phyloP scores from a whole-genome alignment of 2,888 invertebrate species.

The Zelleria hepariella region DNA sequence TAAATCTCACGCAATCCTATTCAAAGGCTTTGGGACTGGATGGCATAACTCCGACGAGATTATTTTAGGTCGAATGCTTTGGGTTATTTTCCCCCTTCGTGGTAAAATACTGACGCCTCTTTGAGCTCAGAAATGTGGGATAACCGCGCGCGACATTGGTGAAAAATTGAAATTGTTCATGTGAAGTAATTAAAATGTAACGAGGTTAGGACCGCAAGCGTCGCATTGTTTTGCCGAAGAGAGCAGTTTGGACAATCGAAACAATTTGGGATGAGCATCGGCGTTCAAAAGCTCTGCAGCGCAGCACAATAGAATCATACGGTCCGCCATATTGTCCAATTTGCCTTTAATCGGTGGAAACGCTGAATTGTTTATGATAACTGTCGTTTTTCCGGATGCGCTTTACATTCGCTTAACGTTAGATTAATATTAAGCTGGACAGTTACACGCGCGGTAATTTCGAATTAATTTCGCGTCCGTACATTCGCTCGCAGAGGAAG shows the following conservation, averaged over 20 bases:
- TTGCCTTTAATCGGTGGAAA: not conserved
- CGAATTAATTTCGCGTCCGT: not conserved
- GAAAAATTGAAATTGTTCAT: not conserved
- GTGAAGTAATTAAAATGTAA: not conserved
- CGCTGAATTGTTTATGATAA: not conserved
- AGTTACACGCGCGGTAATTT: not conserved
- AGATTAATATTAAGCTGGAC: not conserved
- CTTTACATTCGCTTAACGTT: not conserved
- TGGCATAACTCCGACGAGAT: not conserved
- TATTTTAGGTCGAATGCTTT: not conserved
- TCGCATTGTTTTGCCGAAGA: not conserved
- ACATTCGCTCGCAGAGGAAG: not conserved
- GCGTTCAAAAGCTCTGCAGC: not conserved
- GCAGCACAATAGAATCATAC: not conserved
- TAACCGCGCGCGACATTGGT: not conserved
- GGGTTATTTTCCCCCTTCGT: not conserved
- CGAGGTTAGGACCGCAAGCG: not conserved
- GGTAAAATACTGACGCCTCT: not conserved
- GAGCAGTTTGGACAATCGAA: not conserved
- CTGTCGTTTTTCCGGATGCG: not conserved
- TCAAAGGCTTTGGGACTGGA: not conserved
- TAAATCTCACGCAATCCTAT: slow-evolving; percentile 3
- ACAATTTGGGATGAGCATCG: not conserved
- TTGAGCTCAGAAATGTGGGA: not conserved
- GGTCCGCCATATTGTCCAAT: not conserved